These are phyloP conservation scores for Glyphotaelius pellucidus DNA, from an alignment of 2,888 invertebrate species.

Conservation along the genomic window DNA sequence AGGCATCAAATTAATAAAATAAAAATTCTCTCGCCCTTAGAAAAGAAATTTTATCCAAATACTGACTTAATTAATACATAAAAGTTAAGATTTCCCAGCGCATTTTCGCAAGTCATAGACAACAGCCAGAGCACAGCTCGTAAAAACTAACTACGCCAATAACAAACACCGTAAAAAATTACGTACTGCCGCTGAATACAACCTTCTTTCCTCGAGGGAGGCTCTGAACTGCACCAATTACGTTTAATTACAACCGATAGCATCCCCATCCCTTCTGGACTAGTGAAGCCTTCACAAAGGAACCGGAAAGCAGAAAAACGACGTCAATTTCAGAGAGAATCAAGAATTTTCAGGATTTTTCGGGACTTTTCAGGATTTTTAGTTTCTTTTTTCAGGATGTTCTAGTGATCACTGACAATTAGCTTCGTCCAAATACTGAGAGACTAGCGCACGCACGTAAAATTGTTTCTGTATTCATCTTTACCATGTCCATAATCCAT, in stretches of 20 bases:
- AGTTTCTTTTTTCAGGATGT: background rate
- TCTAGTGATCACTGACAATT: background rate
- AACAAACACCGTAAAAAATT: slow-evolving; percentile 36
- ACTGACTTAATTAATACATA: background rate
- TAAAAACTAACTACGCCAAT: slow-evolving; percentile 25
- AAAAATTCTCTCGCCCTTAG: background rate
- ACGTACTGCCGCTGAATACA: slow-evolving; percentile 15
- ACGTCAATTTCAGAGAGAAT: background rate
- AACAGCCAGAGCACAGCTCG: background rate
- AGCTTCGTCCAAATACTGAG: too few species aligned
- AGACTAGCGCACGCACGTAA: too few species aligned
- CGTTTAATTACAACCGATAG: slow-evolving; percentile 27
- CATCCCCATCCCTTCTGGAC: background rate
- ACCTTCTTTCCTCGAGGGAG: background rate
- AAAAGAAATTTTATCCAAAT: background rate
- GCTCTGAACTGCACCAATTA: slow-evolving; percentile 21
- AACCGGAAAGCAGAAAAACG: background rate
- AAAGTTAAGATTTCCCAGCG: background rate
- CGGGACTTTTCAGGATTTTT: background rate
- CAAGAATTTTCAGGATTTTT: background rate
- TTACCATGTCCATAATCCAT: too few species aligned
- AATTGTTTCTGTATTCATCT: too few species aligned
- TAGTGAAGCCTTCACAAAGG: background rate
- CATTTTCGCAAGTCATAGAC: background rate
- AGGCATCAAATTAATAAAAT: background rate